Percentiles rank a stretch among this genome's conserved stretches.
phyloP scores from a whole-genome alignment of 2,797 vertebrate species.

The Eulemur mongoz region DNA sequence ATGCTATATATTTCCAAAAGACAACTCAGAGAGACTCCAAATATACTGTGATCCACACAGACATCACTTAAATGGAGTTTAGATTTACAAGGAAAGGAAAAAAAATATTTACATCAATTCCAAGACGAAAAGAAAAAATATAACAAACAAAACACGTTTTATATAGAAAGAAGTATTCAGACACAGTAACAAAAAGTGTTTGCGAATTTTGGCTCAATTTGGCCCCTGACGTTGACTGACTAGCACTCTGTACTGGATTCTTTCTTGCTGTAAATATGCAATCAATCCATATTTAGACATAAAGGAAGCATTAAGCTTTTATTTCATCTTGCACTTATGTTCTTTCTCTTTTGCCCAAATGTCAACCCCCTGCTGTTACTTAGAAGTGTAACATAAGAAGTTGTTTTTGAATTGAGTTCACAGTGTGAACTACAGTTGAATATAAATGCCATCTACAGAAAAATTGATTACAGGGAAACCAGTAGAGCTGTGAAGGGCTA shows the following conservation, averaged over 20 bases:
- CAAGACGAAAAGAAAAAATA: neutral
- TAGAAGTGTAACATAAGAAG: slow-evolving; percentile 60
- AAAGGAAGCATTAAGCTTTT: slow-evolving; percentile 71
- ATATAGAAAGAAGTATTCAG: neutral
- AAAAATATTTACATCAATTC: slow-evolving; percentile 12
- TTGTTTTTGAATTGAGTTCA: slow-evolving; percentile 63
- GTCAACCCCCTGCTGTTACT: slow-evolving; percentile 54
- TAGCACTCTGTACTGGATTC: neutral
- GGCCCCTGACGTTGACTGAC: slow-evolving; percentile 8
- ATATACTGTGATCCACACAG: neutral
- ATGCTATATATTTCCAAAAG: neutral
- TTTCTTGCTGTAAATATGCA: slow-evolving; percentile 66
- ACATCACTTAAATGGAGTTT: neutral
- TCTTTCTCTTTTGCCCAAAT: slow-evolving; percentile 59
- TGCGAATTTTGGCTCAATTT: slow-evolving; percentile 33
- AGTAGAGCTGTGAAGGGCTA: slow-evolving; percentile 27
- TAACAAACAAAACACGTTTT: neutral
- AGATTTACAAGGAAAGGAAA: neutral
- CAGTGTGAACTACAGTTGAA: slow-evolving; percentile 57
- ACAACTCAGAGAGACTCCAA: neutral
- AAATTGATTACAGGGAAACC: slow-evolving; percentile 66
- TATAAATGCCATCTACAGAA: slow-evolving; percentile 56
- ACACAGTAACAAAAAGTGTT: neutral
- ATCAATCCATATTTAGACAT: slow-evolving; percentile 70
- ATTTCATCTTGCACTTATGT: slow-evolving; percentile 60